Conservation (phyloP, 2,888 invertebrate genomes). For the Diplolepis rosae region DNA sequence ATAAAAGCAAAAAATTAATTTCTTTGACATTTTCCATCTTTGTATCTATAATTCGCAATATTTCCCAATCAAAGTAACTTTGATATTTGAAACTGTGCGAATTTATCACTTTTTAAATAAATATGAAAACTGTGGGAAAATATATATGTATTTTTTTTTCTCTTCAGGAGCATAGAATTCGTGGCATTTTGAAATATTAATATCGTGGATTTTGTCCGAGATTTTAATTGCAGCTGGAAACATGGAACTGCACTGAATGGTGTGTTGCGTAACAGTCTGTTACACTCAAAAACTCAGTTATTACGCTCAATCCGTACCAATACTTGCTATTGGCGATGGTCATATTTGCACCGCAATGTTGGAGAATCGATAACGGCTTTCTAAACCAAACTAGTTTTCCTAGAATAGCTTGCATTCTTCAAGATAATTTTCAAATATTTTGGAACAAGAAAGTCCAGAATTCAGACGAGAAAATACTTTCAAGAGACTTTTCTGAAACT, state of each 20-base stretch:
- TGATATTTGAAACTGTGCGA: no score
- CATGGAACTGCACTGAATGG: background rate
- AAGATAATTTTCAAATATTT: slow-evolving; percentile 25
- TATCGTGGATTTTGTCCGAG: background rate
- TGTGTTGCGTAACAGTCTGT: slow-evolving; percentile 9
- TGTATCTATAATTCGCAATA: no score
- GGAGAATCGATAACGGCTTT: slow-evolving; percentile 16
- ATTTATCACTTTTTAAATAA: no score
- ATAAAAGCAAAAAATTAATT: no score
- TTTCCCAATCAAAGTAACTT: no score
- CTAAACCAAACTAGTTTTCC: slow-evolving; percentile 17
- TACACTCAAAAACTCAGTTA: slow-evolving; percentile 23
- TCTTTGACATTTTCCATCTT: no score
- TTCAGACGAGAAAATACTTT: background rate
- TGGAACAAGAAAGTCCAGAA: slow-evolving; percentile 1
- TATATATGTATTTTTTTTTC: no score
- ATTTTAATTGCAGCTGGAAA: background rate
- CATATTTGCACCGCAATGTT: slow-evolving; percentile 28
- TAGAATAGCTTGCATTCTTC: slow-evolving; percentile 22
- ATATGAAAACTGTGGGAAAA: no score
- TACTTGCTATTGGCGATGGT: slow-evolving; percentile 18
- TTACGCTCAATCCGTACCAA: slow-evolving; percentile 12
- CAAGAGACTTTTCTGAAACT: background rate
- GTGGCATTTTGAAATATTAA: background rate
- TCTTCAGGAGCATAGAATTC: background rate